phyloP scores from a whole-genome alignment of 2,888 invertebrate genomes.

The Meteorus cinctellus region DNA sequence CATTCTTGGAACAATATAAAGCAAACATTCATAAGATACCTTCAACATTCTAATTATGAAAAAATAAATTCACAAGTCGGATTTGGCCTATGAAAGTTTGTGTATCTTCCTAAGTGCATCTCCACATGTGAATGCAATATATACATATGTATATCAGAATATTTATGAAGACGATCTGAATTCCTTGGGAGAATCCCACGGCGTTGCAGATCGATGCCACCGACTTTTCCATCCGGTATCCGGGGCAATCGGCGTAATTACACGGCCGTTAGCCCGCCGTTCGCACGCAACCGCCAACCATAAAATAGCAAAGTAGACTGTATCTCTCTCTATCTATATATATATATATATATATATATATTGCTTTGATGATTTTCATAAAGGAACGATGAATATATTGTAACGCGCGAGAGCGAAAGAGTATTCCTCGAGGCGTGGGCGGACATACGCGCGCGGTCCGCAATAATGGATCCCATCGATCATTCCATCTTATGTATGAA shows the following conservation, averaged over 20 bases:
- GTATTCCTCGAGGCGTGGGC: conserved; percentile 63
- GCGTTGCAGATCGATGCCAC: conserved; percentile 30
- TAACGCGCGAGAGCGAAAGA: conserved; percentile 29
- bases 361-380: background rate
- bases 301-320: background rate
- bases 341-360: background rate
- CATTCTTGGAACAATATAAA: too few relatives aligned
- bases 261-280: conserved; percentile 31
- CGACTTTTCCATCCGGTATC: conserved; percentile 36
- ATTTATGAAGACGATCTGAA: background rate
- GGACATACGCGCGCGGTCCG: conserved; percentile 64
- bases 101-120: too few relatives aligned
- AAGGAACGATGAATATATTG: conserved; percentile 13
- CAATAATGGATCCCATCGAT: conserved; percentile 67
- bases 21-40: too few relatives aligned
- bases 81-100: too few relatives aligned
- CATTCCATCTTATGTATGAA: conserved; percentile 57
- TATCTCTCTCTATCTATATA: too few relatives aligned
- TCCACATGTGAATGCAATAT: background rate
- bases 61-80: background rate
- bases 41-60: conserved; percentile 27
- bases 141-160: background rate
- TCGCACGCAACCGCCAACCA: conserved; percentile 29
- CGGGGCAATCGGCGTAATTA: conserved; percentile 37
- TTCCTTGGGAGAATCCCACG: conserved; percentile 29